A percentile compares a stretch with the other conserved stretches of the same genome.
phyloP scores from a whole-genome alignment of 2,888 invertebrate genomes.

The Tetheella fluctuosa region DNA sequence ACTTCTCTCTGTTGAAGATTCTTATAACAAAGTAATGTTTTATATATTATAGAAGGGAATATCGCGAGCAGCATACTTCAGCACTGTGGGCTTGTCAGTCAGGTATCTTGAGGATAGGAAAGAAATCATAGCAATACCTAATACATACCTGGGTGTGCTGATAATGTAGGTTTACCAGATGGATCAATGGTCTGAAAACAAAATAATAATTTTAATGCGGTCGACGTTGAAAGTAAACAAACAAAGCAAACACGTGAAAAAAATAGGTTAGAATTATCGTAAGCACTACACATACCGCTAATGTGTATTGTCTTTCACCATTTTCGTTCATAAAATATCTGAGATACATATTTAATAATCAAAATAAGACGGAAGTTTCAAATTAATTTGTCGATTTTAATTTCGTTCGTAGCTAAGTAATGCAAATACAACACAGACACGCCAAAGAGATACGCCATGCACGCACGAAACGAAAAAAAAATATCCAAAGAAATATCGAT shows the following conservation, averaged over 20 bases:
- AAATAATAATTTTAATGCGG: slow-evolving; percentile 14
- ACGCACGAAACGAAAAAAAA: too few species aligned
- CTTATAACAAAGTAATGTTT: too few species aligned
- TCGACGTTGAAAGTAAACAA: not conserved
- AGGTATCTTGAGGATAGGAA: too few species aligned
- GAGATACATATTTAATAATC: slow-evolving; percentile 67
- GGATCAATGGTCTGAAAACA: slow-evolving; percentile 90
- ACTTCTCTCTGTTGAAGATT: too few species aligned
- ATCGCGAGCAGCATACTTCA: too few species aligned
- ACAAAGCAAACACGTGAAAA: slow-evolving; percentile 19
- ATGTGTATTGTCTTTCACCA: slow-evolving; percentile 93
- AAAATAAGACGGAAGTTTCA: not conserved
- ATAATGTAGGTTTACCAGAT: slow-evolving; percentile 90
- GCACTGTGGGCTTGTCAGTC: too few species aligned
- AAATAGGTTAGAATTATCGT: slow-evolving; percentile 16
- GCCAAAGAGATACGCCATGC: too few species aligned
- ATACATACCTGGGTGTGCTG: slow-evolving; percentile 92
- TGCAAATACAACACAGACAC: too few species aligned
- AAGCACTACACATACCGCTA: slow-evolving; percentile 86
- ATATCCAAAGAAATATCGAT: too few species aligned
- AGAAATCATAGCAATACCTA: not conserved
- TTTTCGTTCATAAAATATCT: slow-evolving; percentile 87
- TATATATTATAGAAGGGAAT: too few species aligned
- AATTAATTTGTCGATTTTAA: not conserved
- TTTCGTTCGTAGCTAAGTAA: too few species aligned